Evolutionary conservation across 2,888 invertebrate genomes (phyloP), one percentile per base, ranked within the genome.

Genomic region (Caenorhabditis sp.): DNA sequence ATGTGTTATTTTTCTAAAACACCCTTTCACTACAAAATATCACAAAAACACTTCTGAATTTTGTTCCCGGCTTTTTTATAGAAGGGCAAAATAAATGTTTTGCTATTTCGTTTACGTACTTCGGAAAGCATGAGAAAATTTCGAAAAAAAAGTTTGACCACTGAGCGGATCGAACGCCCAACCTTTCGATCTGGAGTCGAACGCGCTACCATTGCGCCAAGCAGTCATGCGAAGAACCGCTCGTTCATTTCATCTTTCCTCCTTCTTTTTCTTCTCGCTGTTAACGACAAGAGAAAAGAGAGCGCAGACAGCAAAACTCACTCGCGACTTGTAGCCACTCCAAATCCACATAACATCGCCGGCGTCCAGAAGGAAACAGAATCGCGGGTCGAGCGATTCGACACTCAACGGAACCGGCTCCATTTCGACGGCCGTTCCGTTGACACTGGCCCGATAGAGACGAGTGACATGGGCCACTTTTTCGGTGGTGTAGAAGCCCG

Each of bases 401-500:
- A 76, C 66, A 24, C 70, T 62, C 2, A 85, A 67, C 1, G 84
- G 81, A 21, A 88, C 88, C 3, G 91, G 89, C 17, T 89, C 89
- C 51, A 93, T 91, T 0, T 92, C 90, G 50, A 89, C 82, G 55
- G 83, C 68, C 6, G 79, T 81, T 24, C 85, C 87, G 43, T 82
- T 80, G 23, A 86, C 83, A 26, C 73, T 75, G 1, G 83, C 84
- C 5, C 87, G 85, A 66, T 88, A 87, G 50, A 87, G 71, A 78
- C 79, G 58, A 3, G 82, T 85, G 6, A 77, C 58, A 60, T 84
- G 85, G 6, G 69, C 72, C 14, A 78, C 66, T 69, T 86, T 83
- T 63, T 87, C 97, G 21, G 97, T 94, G 0, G 95, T 95, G 89
- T 93, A 97, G 91, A 99, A 99, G 0, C 97, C 97, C 76, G 95